Evolutionary conservation across 2,797 vertebrate genomes (phyloP).

Genomic region (Malacoraja senta): DNA sequence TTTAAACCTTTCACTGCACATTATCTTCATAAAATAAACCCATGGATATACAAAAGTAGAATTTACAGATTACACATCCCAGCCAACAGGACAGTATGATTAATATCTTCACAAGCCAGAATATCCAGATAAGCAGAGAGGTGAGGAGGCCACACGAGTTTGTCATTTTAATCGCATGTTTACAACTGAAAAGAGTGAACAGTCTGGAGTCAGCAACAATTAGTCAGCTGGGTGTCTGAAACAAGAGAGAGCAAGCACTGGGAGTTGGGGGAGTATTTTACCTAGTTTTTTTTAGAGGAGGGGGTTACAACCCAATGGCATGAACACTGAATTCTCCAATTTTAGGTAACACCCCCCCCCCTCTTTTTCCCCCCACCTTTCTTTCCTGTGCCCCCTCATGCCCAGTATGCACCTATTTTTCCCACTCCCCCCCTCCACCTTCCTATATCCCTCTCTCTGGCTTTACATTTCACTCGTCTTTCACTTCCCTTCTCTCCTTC

Average conservation of each 20-base stretch:
- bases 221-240: background rate
- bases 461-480: too few relatives aligned
- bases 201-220: background rate
- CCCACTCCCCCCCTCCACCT: too few relatives aligned
- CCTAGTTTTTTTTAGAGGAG: too few relatives aligned
- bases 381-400: too few relatives aligned
- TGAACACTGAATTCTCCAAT: too few relatives aligned
- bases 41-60: background rate
- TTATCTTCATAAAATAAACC: background rate
- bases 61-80: background rate
- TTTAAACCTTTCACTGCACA: background rate
- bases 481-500: too few relatives aligned
- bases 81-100: background rate
- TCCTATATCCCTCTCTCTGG: too few relatives aligned
- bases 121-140: background rate
- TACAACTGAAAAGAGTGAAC: background rate
- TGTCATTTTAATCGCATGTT: background rate
- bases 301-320: too few relatives aligned
- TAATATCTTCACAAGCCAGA: constrained; percentile 10
- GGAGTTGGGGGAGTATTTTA: background rate
- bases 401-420: too few relatives aligned
- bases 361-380: too few relatives aligned
- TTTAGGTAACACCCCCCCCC: too few relatives aligned
- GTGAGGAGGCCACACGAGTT: background rate
- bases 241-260: background rate